Evolutionary conservation across 2,888 invertebrate genomes (phyloP), one percentile per base, ranked within the genome.

Genomic region (Neelides folsomi): DNA sequence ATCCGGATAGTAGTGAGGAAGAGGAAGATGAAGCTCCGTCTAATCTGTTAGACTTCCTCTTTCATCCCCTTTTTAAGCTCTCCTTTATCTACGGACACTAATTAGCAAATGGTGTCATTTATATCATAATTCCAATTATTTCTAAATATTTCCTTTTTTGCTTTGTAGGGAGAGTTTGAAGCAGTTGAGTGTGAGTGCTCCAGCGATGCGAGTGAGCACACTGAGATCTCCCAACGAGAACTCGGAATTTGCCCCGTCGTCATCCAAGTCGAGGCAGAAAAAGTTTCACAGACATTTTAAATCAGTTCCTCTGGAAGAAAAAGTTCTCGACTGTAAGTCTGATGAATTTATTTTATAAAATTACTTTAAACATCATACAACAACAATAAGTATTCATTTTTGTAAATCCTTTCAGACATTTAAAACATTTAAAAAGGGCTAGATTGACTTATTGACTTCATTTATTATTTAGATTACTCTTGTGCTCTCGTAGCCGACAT

Each of bases 401-500:
- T n/a, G n/a, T n/a, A n/a, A n/a, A n/a, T n/a, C n/a, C n/a, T n/a
- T n/a, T n/a, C n/a, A n/a, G n/a, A n/a, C n/a, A n/a, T n/a, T 27
- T 27, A 27, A 27, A 27, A 27, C 27, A 27, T 27, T 27, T 27
- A 5, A 27, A 27, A 27, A 5, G 27, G n/a, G n/a, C n/a, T n/a
- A n/a, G n/a, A n/a, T n/a, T n/a, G n/a, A n/a, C n/a, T n/a, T n/a
- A n/a, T n/a, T n/a, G n/a, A 39, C 15, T n/a, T 39, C 4, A 1
- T 16, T 43, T 64, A 57, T 58, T 54, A 77, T 76, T 18, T 75
- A 85, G 85, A 88, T 76, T 93, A 86, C 75, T 87, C 89, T 44
- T 92, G 92, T 73, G 92, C 92, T 56, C 78, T 90, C 66, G 85
- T 90, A 56, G 86, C 87, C 58, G 93, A 93, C 71, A 87, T 92